A percentile compares a stretch with the other conserved stretches of the same genome.
These are phyloP conservation scores for Orius insidiosus DNA, from an alignment of 1,140 invertebrate genomes.

Conservation along the genomic window DNA sequence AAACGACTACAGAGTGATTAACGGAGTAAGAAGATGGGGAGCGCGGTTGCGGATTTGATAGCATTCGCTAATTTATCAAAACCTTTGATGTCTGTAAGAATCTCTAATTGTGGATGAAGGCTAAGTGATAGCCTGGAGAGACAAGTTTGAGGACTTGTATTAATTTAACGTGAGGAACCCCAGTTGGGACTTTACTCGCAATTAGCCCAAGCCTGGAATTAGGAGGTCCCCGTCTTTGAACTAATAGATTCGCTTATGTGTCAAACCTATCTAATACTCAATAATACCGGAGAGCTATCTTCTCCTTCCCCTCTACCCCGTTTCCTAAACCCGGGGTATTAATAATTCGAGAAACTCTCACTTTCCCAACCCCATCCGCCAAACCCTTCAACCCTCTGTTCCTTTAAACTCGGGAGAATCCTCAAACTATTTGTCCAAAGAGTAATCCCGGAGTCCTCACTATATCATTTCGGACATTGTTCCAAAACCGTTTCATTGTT, in stretches of 20 bases:
- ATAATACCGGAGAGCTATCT: conserved; percentile 10
- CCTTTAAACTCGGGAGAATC: not conserved
- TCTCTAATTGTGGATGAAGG: too few species aligned
- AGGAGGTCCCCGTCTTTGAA: conserved; percentile 7
- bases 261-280: conserved; percentile 12
- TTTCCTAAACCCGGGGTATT: conserved; percentile 1
- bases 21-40: too few species aligned
- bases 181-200: conserved; percentile 10
- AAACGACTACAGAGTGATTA: too few species aligned
- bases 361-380: not conserved
- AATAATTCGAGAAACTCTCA: conserved; percentile 7
- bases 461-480: too few species aligned
- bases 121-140: not conserved
- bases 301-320: not conserved
- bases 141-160: conserved; percentile 10
- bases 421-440: conserved; percentile 8
- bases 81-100: too few species aligned
- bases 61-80: too few species aligned
- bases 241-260: conserved; percentile 12
- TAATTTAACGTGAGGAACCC: conserved; percentile 9
- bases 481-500: too few species aligned
- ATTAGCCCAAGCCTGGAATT: conserved; percentile 9
- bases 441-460: conserved; percentile 4
- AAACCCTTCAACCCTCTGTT: not conserved
- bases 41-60: too few species aligned